Percentiles rank a stretch among this genome's conserved stretches.
phyloP scores from a whole-genome alignment of 2,888 invertebrate genomes.

The Chymomyza caudatula region DNA sequence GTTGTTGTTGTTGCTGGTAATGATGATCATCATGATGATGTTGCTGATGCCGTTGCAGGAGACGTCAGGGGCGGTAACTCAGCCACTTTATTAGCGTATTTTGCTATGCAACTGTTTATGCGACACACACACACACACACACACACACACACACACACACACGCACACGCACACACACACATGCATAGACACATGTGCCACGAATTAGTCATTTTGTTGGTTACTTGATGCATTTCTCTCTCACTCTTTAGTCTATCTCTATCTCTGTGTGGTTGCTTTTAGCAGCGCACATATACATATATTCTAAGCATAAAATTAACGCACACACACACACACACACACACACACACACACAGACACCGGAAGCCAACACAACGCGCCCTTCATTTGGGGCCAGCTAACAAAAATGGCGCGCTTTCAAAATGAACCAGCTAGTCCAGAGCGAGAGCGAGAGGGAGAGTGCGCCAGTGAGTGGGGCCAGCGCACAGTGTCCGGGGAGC shows the following conservation, averaged over 20 bases:
- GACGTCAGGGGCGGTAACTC: conserved; percentile 35
- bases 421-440: too few species aligned
- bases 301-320: conserved; percentile 35
- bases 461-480: neutral
- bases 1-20: conserved; percentile 6
- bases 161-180: conserved; percentile 15
- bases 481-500: neutral
- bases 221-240: conserved; percentile 71
- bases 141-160: conserved; percentile 1
- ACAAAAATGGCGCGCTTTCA: conserved; percentile 56
- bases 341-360: conserved; percentile 8
- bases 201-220: conserved; percentile 75
- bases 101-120: conserved; percentile 72
- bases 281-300: conserved; percentile 4
- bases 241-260: neutral
- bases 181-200: conserved; percentile 50
- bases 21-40: conserved; percentile 13
- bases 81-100: conserved; percentile 75
- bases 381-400: conserved; percentile 18
- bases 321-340: conserved; percentile 21
- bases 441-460: neutral
- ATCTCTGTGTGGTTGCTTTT: neutral
- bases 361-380: conserved; percentile 7
- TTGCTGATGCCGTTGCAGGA: conserved; percentile 23
- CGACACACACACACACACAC: conserved; percentile 45